A percentile compares a stretch with the other conserved stretches of the same genome.
phyloP scores from a whole-genome alignment of 1,140 invertebrate genomes.

The Meloidogyne chitwoodi region DNA sequence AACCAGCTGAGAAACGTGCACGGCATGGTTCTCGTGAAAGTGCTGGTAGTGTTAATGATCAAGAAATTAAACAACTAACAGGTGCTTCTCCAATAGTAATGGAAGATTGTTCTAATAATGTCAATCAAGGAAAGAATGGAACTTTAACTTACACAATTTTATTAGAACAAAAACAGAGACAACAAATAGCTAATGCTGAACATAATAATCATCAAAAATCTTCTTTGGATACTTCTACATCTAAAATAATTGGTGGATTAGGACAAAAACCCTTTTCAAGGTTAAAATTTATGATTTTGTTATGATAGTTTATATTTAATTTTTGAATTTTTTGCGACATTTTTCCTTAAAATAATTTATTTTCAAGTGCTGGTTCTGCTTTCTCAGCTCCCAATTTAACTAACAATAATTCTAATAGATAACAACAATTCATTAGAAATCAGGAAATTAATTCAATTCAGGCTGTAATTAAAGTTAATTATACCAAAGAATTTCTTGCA shows the following conservation, averaged over 20 bases:
- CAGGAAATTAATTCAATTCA: neutral
- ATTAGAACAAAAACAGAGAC: neutral
- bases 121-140: neutral
- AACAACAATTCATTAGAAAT: neutral
- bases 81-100: neutral
- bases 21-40: constrained; percentile 27
- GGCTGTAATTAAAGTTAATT: constrained; percentile 23
- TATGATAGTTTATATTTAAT: neutral
- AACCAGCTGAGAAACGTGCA: constrained; percentile 25
- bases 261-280: constrained; percentile 20
- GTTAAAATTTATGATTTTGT: neutral
- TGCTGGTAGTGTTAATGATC: constrained; percentile 24
- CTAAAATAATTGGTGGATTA: neutral
- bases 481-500: constrained; percentile 7
- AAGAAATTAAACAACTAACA: constrained; percentile 17
- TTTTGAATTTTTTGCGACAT: neutral
- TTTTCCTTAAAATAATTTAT: neutral
- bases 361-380: constrained; percentile 7
- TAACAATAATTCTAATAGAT: neutral
- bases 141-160: neutral
- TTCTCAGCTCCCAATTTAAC: constrained; percentile 12
- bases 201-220: neutral
- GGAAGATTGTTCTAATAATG: neutral
- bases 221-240: neutral
- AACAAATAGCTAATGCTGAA: neutral